Base-by-base conservation (phyloP, 2,113 vertebrate genomes). In the Python bivittatus region DNA sequence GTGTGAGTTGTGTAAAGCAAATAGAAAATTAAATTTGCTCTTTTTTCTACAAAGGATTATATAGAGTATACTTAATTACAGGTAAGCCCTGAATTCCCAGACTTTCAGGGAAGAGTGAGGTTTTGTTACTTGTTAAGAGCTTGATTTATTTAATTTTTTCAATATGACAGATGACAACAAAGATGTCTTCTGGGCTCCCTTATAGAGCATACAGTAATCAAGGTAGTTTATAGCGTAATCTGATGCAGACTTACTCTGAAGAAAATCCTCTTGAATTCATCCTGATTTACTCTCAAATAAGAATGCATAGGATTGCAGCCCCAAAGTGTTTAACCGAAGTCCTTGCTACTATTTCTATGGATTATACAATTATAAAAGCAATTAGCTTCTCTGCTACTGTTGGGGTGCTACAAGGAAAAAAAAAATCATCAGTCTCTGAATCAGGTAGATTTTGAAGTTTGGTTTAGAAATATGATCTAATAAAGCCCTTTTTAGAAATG, bases 401-500 rank as follows among this genome's bases (percentile, higher is more conserved):
- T 96, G 42, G 54, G 95, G 95, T 95, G 97, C 90, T 95, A 96
- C 42, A 93, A 93, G 96, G 96, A 94, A 92, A 92, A 96, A 93
- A 20, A 12, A 12, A 25, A 27, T 3, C 10, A 61, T 96, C 96
- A 96, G 93, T 91, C 93, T 72, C 91, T 97, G 92, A 95, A 96
- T 95, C 95, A 97, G 93, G 94, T 92, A 94, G 92, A 96, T 96
- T 97, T 96, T 95, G 93, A 93, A 96, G 96, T 58, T 91, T 93
- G 57, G 94, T 88, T 93, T 93, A 92, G 94, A 72, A 92, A 91
- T 94, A 96, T 91, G 79, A 91, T 96, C 95, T 86, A 96, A 97
- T 95, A 94, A 89, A 94, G 90, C 94, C 85, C 85, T 79, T 94
- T 92, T 89, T 64, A 94, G 95, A 95, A 96, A 90, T 27, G 60